Conservation (phyloP, 2,113 vertebrate genomes). For the Anoplopoma fimbria region DNA sequence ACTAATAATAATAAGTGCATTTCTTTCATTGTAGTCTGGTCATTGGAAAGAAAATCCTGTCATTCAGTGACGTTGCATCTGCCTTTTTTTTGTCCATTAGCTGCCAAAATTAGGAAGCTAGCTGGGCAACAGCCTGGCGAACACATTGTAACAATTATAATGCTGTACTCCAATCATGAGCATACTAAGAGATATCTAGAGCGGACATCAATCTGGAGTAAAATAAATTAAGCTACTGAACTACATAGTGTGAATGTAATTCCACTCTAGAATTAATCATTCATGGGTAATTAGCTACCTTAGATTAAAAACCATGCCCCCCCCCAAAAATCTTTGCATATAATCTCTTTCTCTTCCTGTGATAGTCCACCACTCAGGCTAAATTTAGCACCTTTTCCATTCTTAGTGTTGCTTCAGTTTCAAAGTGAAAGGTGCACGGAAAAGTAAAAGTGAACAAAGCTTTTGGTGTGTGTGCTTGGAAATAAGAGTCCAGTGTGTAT, state of each 20-base stretch:
- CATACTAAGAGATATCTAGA: neutral
- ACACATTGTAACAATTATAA: neutral
- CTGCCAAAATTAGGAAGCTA: neutral
- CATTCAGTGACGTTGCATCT: neutral
- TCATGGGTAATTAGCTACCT: slow-evolving; percentile 42
- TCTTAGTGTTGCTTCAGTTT: slow-evolving; percentile 15
- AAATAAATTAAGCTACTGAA: slow-evolving; percentile 17
- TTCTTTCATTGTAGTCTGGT: neutral
- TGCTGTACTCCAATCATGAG: neutral
- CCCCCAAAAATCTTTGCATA: slow-evolving; percentile 39
- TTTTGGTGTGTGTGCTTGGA: slow-evolving; percentile 59
- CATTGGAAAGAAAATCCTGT: neutral
- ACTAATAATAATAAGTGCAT: too few relatives aligned
- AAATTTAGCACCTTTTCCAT: slow-evolving; percentile 70
- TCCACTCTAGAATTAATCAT: slow-evolving; percentile 59
- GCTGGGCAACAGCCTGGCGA: neutral
- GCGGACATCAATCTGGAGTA: too few relatives aligned
- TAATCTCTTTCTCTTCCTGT: slow-evolving; percentile 62
- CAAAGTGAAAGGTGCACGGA: slow-evolving; percentile 66
- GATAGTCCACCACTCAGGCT: slow-evolving; percentile 45
- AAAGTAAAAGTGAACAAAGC: slow-evolving; percentile 77
- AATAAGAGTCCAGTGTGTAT: slow-evolving; percentile 60
- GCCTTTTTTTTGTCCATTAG: neutral
- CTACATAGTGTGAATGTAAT: slow-evolving; percentile 38
- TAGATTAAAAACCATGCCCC: slow-evolving; percentile 33